A percentile compares a stretch with the other conserved stretches of the same genome.
phyloP scores from a whole-genome alignment of 1,140 invertebrate species.

The Bombus pascuorum region DNA sequence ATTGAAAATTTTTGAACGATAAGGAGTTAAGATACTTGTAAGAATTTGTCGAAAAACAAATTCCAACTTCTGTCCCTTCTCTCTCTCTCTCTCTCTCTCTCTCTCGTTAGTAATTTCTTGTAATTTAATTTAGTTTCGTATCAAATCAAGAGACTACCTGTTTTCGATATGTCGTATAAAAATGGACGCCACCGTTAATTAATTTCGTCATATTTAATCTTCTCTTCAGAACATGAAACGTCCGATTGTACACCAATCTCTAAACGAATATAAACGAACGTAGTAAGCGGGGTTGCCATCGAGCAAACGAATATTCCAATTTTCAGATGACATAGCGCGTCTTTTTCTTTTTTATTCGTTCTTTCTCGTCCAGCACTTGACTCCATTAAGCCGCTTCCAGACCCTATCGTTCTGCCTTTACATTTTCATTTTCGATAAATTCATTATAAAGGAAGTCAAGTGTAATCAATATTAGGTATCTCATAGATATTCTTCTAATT shows the following conservation, averaged over 20 bases:
- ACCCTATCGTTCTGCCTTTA: slow-evolving; percentile 7
- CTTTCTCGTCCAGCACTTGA: slow-evolving; percentile 59
- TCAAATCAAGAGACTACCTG: too few species aligned
- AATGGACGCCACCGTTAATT: slow-evolving; percentile 19
- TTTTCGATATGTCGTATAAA: not conserved
- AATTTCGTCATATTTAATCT: slow-evolving; percentile 44
- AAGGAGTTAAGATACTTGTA: too few species aligned
- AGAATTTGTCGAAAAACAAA: not conserved
- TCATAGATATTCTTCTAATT: slow-evolving; percentile 21
- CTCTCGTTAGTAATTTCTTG: not conserved
- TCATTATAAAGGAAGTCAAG: slow-evolving; percentile 6
- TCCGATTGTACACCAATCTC: slow-evolving; percentile 31
- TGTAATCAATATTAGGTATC: slow-evolving; percentile 3
- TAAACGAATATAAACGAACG: slow-evolving; percentile 31
- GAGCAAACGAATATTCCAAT: slow-evolving; percentile 60
- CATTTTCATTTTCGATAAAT: slow-evolving; percentile 22
- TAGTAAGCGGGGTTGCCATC: slow-evolving; percentile 34
- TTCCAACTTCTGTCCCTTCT: not conserved
- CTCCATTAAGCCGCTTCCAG: slow-evolving; percentile 63
- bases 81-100: not conserved
- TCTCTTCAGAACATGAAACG: not conserved
- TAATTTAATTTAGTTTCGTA: not conserved
- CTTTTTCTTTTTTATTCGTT: slow-evolving; percentile 44
- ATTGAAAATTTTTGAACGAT: not conserved
- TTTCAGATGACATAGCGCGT: slow-evolving; percentile 45